Base-by-base conservation (phyloP, 2,888 invertebrate genomes). In the Macaria liturata region DNA sequence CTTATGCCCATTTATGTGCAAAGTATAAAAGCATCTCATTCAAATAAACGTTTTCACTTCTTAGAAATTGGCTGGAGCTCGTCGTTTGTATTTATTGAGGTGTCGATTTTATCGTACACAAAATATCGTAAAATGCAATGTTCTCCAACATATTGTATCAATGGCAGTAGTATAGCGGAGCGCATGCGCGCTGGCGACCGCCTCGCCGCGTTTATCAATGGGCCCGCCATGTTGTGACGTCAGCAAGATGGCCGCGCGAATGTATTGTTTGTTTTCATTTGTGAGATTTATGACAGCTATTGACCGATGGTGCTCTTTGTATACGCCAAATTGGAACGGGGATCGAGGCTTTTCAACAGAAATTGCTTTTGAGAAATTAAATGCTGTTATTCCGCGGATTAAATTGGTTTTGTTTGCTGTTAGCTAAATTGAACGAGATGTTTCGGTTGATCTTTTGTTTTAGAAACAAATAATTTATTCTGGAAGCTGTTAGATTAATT, bases 211-310 rank as follows among this genome's bases (percentile, higher is more conserved):
- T 80, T 84, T 84, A 86, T 91, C 90, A 91, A 91, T 91, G 91
- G 82, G 72, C 54, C 68, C 59, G 83, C 88, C 88, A 87, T 87
- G 76, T 84, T 86, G 80, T 90, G 89, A 91, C 91, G 90, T 91
- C 90, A 91, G 68, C 65, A 76, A 57, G 70, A 83, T 84, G 82
- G 80, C 82, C 64, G 75, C 52, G 55, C 62, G 72, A 76, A 76
- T 72, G 72, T 71, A 76, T 84, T 85, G 84, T 89, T 89, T 88
- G 86, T 87, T 86, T 85, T 85, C 77, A 65, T 78, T 63, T 42
- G 65, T 65, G 43, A 59, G 74, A 78, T 80, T 81, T 81, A 79
- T 78, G 73, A 65, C 69, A 69, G 57, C 64, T 66, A 64, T 60
- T 67, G 67, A 72, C 69, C 72, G 60, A 64, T 62, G 58, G 48